These are phyloP conservation scores for Tarsius wallacei DNA, from an alignment of 2,797 vertebrate genomes.

Conservation along the genomic window DNA sequence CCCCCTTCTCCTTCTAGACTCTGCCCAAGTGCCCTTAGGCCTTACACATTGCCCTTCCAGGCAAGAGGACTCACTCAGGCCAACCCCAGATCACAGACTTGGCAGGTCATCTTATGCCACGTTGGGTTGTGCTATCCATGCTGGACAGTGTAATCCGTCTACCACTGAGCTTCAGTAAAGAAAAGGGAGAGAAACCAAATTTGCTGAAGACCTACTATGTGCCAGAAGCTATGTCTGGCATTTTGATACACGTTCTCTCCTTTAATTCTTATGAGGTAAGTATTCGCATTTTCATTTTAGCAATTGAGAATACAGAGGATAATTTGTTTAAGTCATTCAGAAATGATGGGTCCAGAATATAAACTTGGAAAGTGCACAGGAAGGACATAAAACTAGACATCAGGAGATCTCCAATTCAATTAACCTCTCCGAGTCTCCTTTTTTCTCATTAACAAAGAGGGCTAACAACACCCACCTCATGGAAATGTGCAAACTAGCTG, in stretches of 20 bases:
- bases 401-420: neutral
- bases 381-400: constrained; percentile 17
- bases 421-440: neutral
- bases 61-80: too few species aligned
- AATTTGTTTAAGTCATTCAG: neutral
- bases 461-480: neutral
- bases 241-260: neutral
- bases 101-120: fast-evolving
- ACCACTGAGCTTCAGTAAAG: neutral
- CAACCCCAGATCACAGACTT: neutral
- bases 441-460: neutral
- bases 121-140: neutral
- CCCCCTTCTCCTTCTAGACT: neutral
- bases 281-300: neutral
- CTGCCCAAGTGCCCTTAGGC: neutral
- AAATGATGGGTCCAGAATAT: neutral
- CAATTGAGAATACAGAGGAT: neutral
- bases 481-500: neutral
- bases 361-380: neutral
- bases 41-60: neutral
- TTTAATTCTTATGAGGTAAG: neutral
- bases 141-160: neutral
- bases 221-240: too few species aligned
- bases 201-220: neutral
- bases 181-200: neutral